These are phyloP conservation scores for Phymastichus coffea DNA, from an alignment of 1,140 invertebrate genomes.

Conservation along the genomic window DNA sequence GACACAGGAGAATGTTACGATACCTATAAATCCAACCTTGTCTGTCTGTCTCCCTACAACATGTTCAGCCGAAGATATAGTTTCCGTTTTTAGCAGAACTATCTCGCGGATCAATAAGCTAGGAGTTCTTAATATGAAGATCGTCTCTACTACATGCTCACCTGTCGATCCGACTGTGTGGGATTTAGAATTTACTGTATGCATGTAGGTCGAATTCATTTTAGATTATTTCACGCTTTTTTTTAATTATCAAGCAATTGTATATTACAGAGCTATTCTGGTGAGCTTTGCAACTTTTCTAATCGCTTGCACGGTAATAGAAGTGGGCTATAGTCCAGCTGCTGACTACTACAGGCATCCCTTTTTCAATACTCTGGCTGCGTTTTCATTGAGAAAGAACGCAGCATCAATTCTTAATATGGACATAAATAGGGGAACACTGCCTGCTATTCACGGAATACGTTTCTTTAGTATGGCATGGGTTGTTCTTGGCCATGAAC, in stretches of 20 bases:
- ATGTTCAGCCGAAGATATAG: slow-evolving; percentile 1
- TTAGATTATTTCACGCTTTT: no score
- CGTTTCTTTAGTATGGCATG: slow-evolving; percentile 11
- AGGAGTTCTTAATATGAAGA: neutral
- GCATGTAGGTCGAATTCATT: neutral
- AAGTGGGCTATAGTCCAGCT: neutral
- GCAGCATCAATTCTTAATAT: neutral
- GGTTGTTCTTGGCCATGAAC: slow-evolving; percentile 14
- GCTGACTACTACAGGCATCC: no score
- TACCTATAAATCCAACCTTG: neutral
- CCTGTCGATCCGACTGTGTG: neutral
- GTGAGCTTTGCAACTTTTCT: neutral
- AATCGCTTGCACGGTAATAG: neutral
- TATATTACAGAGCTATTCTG: neutral
- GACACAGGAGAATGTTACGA: neutral
- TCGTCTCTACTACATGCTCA: neutral
- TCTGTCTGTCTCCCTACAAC: slow-evolving; percentile 20
- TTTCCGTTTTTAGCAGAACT: neutral
- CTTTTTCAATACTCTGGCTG: no score
- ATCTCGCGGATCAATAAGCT: neutral
- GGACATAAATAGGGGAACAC: neutral
- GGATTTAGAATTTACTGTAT: neutral
- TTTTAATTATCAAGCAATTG: neutral
- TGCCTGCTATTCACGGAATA: slow-evolving; percentile 15
- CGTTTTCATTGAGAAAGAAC: slow-evolving; percentile 7